Percentiles rank a stretch among this genome's conserved stretches.
Evolutionary conservation across 2,113 vertebrate genomes (phyloP).

Genomic region (Scomber colias): DNA sequence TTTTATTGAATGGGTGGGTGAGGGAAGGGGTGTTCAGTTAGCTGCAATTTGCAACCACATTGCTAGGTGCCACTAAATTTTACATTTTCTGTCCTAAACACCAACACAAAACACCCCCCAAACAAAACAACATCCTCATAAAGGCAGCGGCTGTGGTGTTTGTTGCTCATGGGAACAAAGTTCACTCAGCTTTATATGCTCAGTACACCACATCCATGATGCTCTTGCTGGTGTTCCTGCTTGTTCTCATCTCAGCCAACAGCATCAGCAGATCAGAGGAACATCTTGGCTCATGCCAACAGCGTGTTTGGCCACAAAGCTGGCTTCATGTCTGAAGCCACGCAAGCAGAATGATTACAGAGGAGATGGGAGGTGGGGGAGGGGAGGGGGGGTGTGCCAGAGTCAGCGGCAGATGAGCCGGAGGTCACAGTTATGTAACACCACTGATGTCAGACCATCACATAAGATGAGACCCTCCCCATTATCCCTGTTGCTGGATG

Average conservation of each 20-base stretch:
- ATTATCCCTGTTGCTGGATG: constrained; percentile 56
- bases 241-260: constrained; percentile 29
- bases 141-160: not conserved
- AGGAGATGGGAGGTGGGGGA: constrained; percentile 33
- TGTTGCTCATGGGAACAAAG: not conserved
- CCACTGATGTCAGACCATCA: constrained; percentile 71
- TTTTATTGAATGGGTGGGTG: too few relatives aligned
- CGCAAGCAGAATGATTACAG: constrained; percentile 66
- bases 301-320: constrained; percentile 64
- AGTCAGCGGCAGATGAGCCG: constrained; percentile 56
- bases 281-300: constrained; percentile 59
- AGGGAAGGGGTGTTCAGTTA: too few relatives aligned
- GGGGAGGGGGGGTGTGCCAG: not conserved
- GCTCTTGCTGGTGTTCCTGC: constrained; percentile 1
- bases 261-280: constrained; percentile 41
- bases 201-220: not conserved
- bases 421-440: constrained; percentile 77
- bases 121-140: too few relatives aligned
- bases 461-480: constrained; percentile 54
- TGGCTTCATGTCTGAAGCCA: constrained; percentile 45
- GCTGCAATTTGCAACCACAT: too few relatives aligned
- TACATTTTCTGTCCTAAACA: too few relatives aligned
- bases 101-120: too few relatives aligned
- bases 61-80: too few relatives aligned
- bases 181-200: not conserved